These are phyloP conservation scores for Meles meles DNA, from an alignment of 2,113 vertebrate genomes.

Conservation along the genomic window DNA sequence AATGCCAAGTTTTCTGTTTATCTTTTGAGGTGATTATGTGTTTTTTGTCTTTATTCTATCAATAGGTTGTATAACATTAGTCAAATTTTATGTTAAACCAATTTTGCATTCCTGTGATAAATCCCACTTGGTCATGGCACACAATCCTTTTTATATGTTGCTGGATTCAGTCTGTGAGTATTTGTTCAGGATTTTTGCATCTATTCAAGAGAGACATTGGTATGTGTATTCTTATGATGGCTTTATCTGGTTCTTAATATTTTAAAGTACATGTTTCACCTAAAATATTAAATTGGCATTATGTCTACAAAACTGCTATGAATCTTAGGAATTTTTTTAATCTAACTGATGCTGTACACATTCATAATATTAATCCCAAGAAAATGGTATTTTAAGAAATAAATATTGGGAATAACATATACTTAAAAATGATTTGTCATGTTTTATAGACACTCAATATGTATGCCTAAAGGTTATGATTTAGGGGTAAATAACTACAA, in stretches of 20 bases:
- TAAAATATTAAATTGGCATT: constrained; percentile 28
- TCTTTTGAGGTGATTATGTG: neutral
- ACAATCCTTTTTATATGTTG: neutral
- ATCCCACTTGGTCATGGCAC: neutral
- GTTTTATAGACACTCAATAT: neutral
- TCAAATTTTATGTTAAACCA: neutral
- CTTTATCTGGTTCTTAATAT: neutral
- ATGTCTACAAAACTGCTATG: neutral
- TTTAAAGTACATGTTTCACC: neutral
- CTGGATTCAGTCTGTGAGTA: neutral
- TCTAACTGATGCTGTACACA: neutral
- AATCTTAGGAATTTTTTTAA: neutral
- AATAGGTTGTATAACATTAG: neutral
- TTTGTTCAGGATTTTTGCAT: neutral
- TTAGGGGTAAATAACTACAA: neutral
- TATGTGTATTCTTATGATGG: neutral
- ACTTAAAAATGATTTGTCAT: neutral
- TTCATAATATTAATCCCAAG: neutral
- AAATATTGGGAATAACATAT: neutral
- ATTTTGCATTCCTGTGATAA: neutral
- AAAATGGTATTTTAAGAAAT: constrained; percentile 19
- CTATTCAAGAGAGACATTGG: neutral
- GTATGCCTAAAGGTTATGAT: neutral
- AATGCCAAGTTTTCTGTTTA: neutral
- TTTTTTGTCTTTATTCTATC: neutral